Evolutionary conservation across 2,797 vertebrate genomes (phyloP), one percentile per base, ranked within the genome.

Genomic region (Chaunax sp.): DNA sequence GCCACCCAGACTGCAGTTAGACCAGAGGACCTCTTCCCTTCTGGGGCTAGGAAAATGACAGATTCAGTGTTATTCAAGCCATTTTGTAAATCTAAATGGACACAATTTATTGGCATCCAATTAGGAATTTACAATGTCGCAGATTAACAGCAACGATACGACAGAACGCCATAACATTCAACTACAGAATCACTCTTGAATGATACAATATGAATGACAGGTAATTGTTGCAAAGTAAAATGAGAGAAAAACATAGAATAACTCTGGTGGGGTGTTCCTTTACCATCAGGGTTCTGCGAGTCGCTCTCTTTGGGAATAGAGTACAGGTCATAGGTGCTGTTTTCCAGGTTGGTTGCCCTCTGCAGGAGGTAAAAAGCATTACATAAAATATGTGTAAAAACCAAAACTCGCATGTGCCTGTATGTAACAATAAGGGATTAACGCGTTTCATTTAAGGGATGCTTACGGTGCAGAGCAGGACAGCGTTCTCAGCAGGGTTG

Each of bases 1-100:
- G 97, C 97, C 25, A 99, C 98, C 98, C 98, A 99, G 30, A 99
- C 96, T 0, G 97, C 97, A 0, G 98, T 99, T 22, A 99, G 94
- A 75, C 98, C 98, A 0, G 98, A 99, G 19, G 98, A 99, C 25
- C 97, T 93, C 64, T 99, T 99, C 68, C 98, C 98, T 75, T 99
- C 98, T 0, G 98, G 98, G 60, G 97, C 98, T 98, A 72, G 54
- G 43, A 73, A 58, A 57, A 25, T 38, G 6, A 20, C 5, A 69
- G 4, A 47, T 16, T 44, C 3, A n/a, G 14, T 23, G 19, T 77
- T 16, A 76, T 8, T 41, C 45, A 3, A 45, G 5, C 38, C 5
- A 18, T 1, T 18, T 8, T 7, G 11, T 14, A 13, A 3, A 6
- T 51, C 55, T 14, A 43, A 20, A 54, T 18, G 0, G 15, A 41